Evolutionary conservation across 2,113 vertebrate genomes (phyloP).

Genomic region (Mustela nigripes): DNA sequence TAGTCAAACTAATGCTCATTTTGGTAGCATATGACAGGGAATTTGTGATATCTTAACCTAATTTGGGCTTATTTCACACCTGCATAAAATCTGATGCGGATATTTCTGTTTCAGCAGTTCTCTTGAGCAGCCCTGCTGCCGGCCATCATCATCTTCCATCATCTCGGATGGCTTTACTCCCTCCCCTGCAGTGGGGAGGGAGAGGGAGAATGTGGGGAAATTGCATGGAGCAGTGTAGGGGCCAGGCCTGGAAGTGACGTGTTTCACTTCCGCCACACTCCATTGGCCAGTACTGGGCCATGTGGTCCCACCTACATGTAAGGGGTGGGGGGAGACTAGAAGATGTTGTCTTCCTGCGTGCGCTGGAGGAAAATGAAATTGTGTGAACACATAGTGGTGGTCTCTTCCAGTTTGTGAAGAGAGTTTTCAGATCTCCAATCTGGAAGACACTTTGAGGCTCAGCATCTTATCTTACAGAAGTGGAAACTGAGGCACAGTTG

Average conservation of each 20-base stretch:
- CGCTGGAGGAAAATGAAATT: neutral
- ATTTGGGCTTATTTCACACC: neutral
- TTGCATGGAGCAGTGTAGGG: neutral
- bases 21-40: neutral
- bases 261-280: neutral
- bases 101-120: neutral
- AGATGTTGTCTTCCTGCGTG: neutral
- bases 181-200: neutral
- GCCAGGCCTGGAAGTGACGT: neutral
- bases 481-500: neutral
- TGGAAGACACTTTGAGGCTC: neutral
- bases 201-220: neutral
- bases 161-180: neutral
- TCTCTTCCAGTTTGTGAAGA: neutral
- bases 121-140: neutral
- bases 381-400: neutral
- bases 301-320: neutral
- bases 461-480: conserved; percentile 3
- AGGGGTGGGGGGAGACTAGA: neutral
- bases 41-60: neutral
- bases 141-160: neutral
- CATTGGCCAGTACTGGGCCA: neutral
- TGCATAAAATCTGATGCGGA: neutral
- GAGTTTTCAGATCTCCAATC: neutral
- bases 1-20: neutral